Evolutionary conservation across 2,113 vertebrate species (phyloP).

Genomic region (Otolemur garnettii): DNA sequence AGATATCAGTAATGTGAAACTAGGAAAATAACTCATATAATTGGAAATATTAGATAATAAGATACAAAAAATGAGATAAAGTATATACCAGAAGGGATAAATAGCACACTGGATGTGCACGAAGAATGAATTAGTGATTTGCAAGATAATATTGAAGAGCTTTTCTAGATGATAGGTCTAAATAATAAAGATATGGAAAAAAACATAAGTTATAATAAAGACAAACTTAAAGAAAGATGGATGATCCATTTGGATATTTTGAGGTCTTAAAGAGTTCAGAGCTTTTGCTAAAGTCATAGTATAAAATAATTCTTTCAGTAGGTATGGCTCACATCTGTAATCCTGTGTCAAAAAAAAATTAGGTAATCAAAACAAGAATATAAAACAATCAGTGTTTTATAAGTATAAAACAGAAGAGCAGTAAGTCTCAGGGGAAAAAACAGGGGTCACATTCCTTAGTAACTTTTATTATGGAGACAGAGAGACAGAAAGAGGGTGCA

Average conservation of each 20-base stretch:
- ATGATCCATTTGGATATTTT: background rate
- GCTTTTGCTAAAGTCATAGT: background rate
- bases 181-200: background rate
- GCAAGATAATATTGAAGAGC: background rate
- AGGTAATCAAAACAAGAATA: background rate
- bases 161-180: background rate
- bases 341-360: too few species aligned
- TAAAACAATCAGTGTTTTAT: background rate
- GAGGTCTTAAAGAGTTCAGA: background rate
- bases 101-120: background rate
- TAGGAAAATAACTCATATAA: background rate
- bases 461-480: background rate
- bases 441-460: background rate
- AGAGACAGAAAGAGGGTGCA: rapidly evolving
- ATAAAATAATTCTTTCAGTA: background rate
- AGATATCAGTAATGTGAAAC: background rate
- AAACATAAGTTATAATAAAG: background rate
- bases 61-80: background rate
- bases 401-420: background rate
- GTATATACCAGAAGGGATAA: background rate
- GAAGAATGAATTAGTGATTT: background rate
- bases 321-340: too few species aligned
- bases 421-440: background rate
- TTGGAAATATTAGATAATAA: constrained; percentile 5
- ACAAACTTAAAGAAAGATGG: background rate